Evolutionary conservation across 2,113 vertebrate genomes (phyloP).

Genomic region (Cochlearius cochlearius): DNA sequence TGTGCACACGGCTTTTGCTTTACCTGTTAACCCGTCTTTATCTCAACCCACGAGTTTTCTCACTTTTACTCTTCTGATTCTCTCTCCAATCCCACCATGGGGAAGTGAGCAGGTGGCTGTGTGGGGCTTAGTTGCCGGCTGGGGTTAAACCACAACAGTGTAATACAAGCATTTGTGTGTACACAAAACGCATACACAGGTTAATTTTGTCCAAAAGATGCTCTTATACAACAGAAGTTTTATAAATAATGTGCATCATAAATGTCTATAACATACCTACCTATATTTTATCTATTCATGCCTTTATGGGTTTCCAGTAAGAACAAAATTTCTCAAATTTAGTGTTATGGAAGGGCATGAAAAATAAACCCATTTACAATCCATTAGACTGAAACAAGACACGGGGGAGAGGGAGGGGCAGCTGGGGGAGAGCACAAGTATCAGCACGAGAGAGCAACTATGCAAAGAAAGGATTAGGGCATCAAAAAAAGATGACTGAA

Average conservation of each 20-base stretch:
- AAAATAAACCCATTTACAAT: background rate
- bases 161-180: background rate
- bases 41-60: too few species aligned
- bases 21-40: too few species aligned
- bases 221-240: background rate
- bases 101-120: too few species aligned
- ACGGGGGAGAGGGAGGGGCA: rapidly evolving
- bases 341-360: background rate
- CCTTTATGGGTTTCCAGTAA: background rate
- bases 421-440: too few species aligned
- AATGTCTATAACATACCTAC: background rate
- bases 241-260: background rate
- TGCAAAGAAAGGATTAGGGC: background rate
- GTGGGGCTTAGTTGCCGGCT: too few species aligned
- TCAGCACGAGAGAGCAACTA: background rate
- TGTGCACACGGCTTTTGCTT: too few species aligned
- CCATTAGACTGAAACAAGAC: background rate
- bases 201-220: background rate
- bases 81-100: too few species aligned
- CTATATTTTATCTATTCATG: background rate
- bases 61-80: too few species aligned
- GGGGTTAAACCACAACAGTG: background rate
- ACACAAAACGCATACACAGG: rapidly evolving
- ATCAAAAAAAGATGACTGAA: background rate
- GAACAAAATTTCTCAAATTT: background rate